phyloP scores from a whole-genome alignment of 2,797 vertebrate species.

The Sebastiscus albofasciatus region DNA sequence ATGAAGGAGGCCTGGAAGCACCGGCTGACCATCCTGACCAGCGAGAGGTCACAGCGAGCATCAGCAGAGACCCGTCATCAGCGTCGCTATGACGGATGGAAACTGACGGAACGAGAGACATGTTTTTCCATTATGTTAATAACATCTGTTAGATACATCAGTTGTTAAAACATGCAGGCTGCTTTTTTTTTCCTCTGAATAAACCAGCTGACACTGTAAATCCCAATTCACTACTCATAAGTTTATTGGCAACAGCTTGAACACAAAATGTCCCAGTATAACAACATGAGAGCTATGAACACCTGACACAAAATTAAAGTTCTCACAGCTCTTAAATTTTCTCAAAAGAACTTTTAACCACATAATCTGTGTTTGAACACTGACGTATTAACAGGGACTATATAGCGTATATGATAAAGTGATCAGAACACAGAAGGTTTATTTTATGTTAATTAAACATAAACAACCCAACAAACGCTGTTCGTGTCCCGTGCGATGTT shows the following conservation, averaged over 20 bases:
- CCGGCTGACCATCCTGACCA: slow-evolving; percentile 1
- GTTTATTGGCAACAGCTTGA: background rate
- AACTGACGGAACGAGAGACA: background rate
- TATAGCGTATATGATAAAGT: background rate
- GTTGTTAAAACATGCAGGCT: background rate
- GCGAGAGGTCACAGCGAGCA: slow-evolving; percentile 13
- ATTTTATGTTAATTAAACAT: background rate
- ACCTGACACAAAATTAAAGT: background rate
- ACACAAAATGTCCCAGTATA: background rate
- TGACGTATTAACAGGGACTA: background rate
- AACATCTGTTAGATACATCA: background rate
- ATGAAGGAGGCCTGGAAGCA: slow-evolving; percentile 26
- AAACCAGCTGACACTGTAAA: background rate
- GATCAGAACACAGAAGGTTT: background rate
- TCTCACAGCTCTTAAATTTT: fast-evolving
- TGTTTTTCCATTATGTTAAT: background rate
- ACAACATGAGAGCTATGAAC: background rate
- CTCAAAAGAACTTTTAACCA: background rate
- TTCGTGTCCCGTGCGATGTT: too few relatives aligned
- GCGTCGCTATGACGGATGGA: background rate
- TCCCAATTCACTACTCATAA: background rate
- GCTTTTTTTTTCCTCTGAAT: background rate
- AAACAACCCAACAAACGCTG: background rate
- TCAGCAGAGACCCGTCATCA: background rate
- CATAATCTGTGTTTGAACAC: background rate